Conservation (phyloP, 2,113 vertebrate genomes). For the Crotalus horridus region DNA sequence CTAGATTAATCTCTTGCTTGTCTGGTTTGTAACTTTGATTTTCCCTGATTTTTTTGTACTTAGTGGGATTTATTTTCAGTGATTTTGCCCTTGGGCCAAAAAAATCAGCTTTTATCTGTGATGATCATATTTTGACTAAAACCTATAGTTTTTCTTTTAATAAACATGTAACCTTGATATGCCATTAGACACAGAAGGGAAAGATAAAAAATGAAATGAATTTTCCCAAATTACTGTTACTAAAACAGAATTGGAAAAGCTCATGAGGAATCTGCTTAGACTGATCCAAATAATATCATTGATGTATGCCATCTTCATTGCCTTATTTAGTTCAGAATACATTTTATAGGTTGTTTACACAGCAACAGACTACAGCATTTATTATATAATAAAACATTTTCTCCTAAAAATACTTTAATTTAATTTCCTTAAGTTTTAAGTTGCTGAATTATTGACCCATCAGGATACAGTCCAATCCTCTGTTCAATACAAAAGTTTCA, state of each 20-base stretch:
- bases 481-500: not conserved
- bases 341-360: not conserved
- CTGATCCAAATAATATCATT: slow-evolving; percentile 6
- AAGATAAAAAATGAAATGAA: slow-evolving; percentile 37
- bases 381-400: not conserved
- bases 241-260: slow-evolving; percentile 43
- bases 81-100: slow-evolving; percentile 58
- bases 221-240: slow-evolving; percentile 9
- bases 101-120: slow-evolving; percentile 58
- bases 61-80: slow-evolving; percentile 56
- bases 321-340: slow-evolving; percentile 16
- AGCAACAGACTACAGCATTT: not conserved
- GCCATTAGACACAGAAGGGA: slow-evolving; percentile 33
- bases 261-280: too few species aligned
- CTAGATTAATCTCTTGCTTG: slow-evolving; percentile 64
- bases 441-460: not conserved
- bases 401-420: not conserved
- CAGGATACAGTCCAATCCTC: not conserved
- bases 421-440: not conserved
- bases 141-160: slow-evolving; percentile 56
- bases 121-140: slow-evolving; percentile 48
- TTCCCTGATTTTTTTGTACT: slow-evolving; percentile 53
- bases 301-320: slow-evolving; percentile 30
- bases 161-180: slow-evolving; percentile 54
- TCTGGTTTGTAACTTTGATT: slow-evolving; percentile 63